Conservation (phyloP, 2,888 invertebrate species). For the Aproaerema taeniolella region DNA sequence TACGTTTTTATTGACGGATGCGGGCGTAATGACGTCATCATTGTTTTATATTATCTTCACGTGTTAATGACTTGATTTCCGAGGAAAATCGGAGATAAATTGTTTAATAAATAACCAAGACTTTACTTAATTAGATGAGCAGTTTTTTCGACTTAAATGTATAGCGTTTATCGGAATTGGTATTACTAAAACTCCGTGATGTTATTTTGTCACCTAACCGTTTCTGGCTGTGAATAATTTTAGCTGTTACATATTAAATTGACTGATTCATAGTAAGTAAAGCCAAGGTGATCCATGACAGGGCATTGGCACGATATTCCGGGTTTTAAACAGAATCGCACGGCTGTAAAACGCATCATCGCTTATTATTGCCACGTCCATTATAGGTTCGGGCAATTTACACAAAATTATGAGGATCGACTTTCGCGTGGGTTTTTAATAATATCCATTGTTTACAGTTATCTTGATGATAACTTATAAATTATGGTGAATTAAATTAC, state of each 20-base stretch:
- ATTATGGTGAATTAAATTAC: no score
- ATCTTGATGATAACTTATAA: neutral
- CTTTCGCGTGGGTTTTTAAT: neutral
- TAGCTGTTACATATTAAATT: slow-evolving; percentile 4
- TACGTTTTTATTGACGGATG: slow-evolving; percentile 49
- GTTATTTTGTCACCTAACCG: no score
- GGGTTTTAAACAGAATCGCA: neutral
- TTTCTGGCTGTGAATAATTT: no score
- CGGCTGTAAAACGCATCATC: slow-evolving; percentile 7
- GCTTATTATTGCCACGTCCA: neutral
- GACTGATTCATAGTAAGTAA: slow-evolving; percentile 9
- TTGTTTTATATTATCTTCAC: slow-evolving; percentile 45
- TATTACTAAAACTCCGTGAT: no score
- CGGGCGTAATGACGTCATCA: slow-evolving; percentile 49
- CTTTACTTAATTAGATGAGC: no score
- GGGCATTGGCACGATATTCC: slow-evolving; percentile 11
- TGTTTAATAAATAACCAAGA: slow-evolving; percentile 1
- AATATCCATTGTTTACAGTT: neutral
- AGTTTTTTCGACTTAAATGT: no score
- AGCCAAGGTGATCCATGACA: slow-evolving; percentile 12
- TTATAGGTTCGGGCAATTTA: neutral
- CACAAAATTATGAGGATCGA: neutral
- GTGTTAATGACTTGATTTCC: slow-evolving; percentile 37
- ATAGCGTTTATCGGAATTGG: no score
- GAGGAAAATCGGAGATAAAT: slow-evolving; percentile 23